Evolutionary conservation across 2,113 vertebrate genomes (phyloP).

Genomic region (Lethenteron reissneri): DNA sequence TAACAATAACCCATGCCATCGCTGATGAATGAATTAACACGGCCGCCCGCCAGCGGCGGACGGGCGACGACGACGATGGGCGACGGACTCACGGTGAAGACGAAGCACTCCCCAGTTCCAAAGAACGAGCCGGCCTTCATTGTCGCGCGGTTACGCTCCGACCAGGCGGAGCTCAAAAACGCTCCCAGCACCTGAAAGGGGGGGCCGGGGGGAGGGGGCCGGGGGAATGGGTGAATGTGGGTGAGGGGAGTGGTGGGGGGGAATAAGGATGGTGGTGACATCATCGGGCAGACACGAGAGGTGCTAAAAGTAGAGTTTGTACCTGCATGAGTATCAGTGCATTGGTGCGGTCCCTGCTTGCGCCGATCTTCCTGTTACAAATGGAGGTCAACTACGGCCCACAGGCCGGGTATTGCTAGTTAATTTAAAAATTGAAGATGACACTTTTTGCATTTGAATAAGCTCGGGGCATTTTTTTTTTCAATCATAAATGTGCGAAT

Average conservation of each 20-base stretch:
- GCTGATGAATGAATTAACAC: background rate
- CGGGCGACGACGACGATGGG: background rate
- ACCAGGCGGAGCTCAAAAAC: conserved; percentile 42
- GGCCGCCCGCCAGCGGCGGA: background rate
- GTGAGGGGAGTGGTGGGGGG: background rate
- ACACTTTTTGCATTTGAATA: too few species aligned
- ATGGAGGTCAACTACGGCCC: too few species aligned
- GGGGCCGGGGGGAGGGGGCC: background rate
- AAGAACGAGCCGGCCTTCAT: conserved; percentile 25
- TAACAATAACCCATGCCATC: background rate
- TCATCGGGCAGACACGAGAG: too few species aligned
- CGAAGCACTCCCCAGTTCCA: conserved; percentile 54
- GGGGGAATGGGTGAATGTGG: background rate
- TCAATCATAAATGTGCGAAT: too few species aligned
- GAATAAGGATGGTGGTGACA: background rate
- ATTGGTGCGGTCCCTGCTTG: too few species aligned
- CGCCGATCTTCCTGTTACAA: too few species aligned
- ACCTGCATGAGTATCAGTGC: too few species aligned
- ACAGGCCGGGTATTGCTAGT: too few species aligned
- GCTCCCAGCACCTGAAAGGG: conserved; percentile 38
- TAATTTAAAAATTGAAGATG: too few species aligned
- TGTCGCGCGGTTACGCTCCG: conserved; percentile 25
- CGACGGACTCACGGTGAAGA: conserved; percentile 37
- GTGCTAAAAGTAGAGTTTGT: too few species aligned
- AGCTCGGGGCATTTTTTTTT: too few species aligned